Evolutionary conservation across 2,113 vertebrate species (phyloP).

Genomic region (Elachura formosa): DNA sequence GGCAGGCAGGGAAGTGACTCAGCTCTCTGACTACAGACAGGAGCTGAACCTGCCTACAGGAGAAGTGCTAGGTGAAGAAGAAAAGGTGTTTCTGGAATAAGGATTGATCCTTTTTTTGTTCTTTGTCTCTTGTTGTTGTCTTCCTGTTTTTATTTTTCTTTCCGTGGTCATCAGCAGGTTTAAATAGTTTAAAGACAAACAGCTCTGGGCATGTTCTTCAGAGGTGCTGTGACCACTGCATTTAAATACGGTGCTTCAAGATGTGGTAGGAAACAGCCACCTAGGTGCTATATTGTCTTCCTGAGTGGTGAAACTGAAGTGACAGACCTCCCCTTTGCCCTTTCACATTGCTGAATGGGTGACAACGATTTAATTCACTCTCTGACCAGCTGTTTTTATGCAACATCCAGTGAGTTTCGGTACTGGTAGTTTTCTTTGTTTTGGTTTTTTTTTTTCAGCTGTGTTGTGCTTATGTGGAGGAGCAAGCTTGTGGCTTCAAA

Average conservation of each 20-base stretch:
- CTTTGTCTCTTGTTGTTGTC: neutral
- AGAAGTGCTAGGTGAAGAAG: neutral
- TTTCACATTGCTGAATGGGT: neutral
- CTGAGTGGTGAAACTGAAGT: neutral
- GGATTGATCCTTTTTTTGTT: neutral
- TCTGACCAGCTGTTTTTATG: neutral
- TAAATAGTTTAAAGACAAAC: neutral
- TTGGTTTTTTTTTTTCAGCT: neutral
- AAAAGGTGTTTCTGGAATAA: slow-evolving; percentile 5
- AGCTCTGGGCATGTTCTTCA: neutral
- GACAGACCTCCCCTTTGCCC: neutral
- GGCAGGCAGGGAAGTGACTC: neutral
- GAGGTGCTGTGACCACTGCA: neutral
- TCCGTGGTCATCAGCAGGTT: neutral
- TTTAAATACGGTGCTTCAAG: neutral
- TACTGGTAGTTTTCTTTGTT: neutral
- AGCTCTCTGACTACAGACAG: neutral
- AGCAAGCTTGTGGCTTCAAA: neutral
- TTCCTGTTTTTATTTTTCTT: neutral
- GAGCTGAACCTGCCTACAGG: neutral
- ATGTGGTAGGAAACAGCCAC: neutral
- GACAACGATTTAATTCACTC: neutral
- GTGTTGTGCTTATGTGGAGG: neutral
- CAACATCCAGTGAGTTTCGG: neutral
- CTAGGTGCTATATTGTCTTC: neutral